Evolutionary conservation across 1,140 invertebrate species (phyloP).

Genomic region (Periplaneta americana): DNA sequence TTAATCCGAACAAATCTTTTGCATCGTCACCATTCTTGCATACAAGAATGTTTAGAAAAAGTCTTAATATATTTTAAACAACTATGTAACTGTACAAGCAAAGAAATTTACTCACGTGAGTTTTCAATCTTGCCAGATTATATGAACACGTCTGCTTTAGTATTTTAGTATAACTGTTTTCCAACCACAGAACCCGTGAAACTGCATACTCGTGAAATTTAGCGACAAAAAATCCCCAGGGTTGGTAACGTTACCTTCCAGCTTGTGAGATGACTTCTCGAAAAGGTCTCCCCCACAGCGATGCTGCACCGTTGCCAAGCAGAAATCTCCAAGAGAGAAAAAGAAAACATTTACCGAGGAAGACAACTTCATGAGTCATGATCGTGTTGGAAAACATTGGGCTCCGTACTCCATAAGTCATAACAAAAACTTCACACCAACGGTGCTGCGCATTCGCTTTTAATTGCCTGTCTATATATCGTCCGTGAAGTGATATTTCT

Average conservation of each 20-base stretch:
- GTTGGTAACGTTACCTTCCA: neutral
- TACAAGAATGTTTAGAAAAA: too few relatives aligned
- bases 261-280: neutral
- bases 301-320: neutral
- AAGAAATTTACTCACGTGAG: too few relatives aligned
- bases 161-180: neutral
- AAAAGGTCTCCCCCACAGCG: neutral
- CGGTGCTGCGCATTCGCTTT: neutral
- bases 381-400: neutral
- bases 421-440: neutral
- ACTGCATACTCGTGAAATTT: neutral
- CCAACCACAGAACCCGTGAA: neutral
- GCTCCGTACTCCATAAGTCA: too few relatives aligned
- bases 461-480: neutral
- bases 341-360: neutral
- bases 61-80: too few relatives aligned
- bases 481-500: neutral
- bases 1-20: too few relatives aligned
- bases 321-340: neutral
- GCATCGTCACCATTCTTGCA: too few relatives aligned
- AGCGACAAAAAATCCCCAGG: neutral
- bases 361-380: neutral
- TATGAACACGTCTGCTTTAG: too few relatives aligned
- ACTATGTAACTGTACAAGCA: too few relatives aligned
- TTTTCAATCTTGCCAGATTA: too few relatives aligned